Evolutionary conservation across 35 echinoderm and acorn worm species (phyloP).

Genomic region (Hemicentrotus pulcherrimus): DNA sequence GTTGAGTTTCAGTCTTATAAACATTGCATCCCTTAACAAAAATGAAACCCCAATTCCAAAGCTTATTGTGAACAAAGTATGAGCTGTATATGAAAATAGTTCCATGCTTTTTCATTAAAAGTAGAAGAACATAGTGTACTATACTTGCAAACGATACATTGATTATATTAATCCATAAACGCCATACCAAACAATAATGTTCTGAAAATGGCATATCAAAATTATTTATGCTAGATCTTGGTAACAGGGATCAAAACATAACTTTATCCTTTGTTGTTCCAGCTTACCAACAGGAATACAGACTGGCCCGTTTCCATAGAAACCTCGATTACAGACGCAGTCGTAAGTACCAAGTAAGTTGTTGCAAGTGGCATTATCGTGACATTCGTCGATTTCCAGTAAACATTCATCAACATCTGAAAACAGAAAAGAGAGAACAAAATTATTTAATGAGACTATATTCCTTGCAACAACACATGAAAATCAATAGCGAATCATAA

Average conservation of each 20-base stretch:
- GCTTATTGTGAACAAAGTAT: too few relatives aligned
- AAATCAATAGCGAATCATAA: background rate
- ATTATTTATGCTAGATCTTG: too few relatives aligned
- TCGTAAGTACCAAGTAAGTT: slow-evolving; percentile 70
- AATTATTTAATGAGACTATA: background rate
- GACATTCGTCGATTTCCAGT: slow-evolving; percentile 51
- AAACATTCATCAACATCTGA: slow-evolving; percentile 89
- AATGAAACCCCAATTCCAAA: too few relatives aligned
- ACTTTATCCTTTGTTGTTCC: background rate
- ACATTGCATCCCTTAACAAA: background rate
- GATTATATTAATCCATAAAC: too few relatives aligned
- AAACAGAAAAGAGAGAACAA: background rate
- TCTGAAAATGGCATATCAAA: too few relatives aligned
- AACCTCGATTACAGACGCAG: slow-evolving; percentile 79
- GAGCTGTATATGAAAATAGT: too few relatives aligned
- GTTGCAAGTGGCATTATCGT: slow-evolving; percentile 69
- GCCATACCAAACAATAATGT: too few relatives aligned
- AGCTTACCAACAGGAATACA: slow-evolving; percentile 64
- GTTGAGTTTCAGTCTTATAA: background rate
- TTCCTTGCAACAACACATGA: background rate
- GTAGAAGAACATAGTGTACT: too few relatives aligned
- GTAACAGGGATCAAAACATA: too few relatives aligned
- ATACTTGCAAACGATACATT: too few relatives aligned
- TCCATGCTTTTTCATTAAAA: too few relatives aligned
- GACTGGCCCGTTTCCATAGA: slow-evolving; percentile 55